Conservation (phyloP, 2,113 vertebrate species). For the Verasper variegatus region DNA sequence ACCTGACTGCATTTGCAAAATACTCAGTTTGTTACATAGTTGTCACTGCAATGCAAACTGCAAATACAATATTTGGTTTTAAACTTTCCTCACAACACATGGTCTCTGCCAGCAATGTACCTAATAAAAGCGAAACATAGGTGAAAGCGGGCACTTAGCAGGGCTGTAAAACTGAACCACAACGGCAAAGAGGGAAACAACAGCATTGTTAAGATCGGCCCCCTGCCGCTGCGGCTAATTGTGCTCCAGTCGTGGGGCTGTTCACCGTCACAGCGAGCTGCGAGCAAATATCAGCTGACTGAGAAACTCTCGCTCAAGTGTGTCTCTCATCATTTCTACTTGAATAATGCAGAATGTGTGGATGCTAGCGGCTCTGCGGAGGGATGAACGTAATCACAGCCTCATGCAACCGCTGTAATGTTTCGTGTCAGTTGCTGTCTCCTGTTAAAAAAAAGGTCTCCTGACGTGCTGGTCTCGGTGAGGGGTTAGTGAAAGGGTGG, state of each 20-base stretch:
- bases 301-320: slow-evolving; percentile 26
- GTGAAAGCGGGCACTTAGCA: slow-evolving; percentile 59
- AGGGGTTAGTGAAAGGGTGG: slow-evolving; percentile 37
- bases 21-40: background rate
- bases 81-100: slow-evolving; percentile 37
- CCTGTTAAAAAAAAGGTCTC: slow-evolving; percentile 11
- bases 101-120: slow-evolving; percentile 7
- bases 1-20: slow-evolving; percentile 54
- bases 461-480: background rate
- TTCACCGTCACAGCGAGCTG: slow-evolving; percentile 58
- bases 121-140: slow-evolving; percentile 57
- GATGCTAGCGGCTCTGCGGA: slow-evolving; percentile 29
- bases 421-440: slow-evolving; percentile 37
- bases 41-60: slow-evolving; percentile 5
- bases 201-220: slow-evolving; percentile 66
- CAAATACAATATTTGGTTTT: slow-evolving; percentile 8
- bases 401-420: slow-evolving; percentile 27
- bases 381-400: slow-evolving; percentile 48
- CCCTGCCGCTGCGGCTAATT: slow-evolving; percentile 76
- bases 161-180: slow-evolving; percentile 67
- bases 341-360: slow-evolving; percentile 34
- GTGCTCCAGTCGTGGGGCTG: slow-evolving; percentile 58
- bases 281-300: slow-evolving; percentile 42
- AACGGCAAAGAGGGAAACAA: slow-evolving; percentile 72
- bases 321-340: slow-evolving; percentile 33